Conservation (phyloP, 1,140 invertebrate genomes). For the Battus philenor region DNA sequence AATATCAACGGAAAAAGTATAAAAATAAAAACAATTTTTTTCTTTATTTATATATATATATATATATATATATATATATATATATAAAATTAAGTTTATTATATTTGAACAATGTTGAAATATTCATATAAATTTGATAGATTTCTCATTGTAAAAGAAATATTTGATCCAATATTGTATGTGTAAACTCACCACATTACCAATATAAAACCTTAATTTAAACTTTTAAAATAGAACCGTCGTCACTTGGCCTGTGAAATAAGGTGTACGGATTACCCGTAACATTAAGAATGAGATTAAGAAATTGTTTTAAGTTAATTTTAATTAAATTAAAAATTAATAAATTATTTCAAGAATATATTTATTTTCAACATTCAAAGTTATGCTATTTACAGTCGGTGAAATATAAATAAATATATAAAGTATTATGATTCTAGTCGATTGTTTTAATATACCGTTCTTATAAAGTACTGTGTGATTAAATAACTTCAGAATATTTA, state of each 20-base stretch:
- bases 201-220: too few species aligned
- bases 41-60: too few species aligned
- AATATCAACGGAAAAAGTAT: too few species aligned
- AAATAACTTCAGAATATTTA: slow-evolving; percentile 12
- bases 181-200: too few species aligned
- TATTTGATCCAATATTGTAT: too few species aligned
- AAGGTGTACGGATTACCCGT: slow-evolving; percentile 25
- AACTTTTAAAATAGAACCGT: slow-evolving; percentile 59
- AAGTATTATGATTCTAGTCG: slow-evolving; percentile 72
- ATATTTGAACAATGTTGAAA: too few species aligned
- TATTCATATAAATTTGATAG: too few species aligned
- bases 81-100: too few species aligned
- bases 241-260: slow-evolving; percentile 51
- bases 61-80: too few species aligned
- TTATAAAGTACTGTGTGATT: slow-evolving; percentile 1
- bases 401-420: slow-evolving; percentile 24
- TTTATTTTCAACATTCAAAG: slow-evolving; percentile 22
- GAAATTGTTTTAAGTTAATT: slow-evolving; percentile 5
- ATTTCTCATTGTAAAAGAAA: too few species aligned
- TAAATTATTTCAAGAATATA: background rate
- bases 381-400: slow-evolving; percentile 24
- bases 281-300: slow-evolving; percentile 25
- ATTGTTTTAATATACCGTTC: slow-evolving; percentile 23
- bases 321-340: background rate
- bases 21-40: too few species aligned